phyloP scores from a whole-genome alignment of 2,888 invertebrate species.

The Eupsilia transversa region DNA sequence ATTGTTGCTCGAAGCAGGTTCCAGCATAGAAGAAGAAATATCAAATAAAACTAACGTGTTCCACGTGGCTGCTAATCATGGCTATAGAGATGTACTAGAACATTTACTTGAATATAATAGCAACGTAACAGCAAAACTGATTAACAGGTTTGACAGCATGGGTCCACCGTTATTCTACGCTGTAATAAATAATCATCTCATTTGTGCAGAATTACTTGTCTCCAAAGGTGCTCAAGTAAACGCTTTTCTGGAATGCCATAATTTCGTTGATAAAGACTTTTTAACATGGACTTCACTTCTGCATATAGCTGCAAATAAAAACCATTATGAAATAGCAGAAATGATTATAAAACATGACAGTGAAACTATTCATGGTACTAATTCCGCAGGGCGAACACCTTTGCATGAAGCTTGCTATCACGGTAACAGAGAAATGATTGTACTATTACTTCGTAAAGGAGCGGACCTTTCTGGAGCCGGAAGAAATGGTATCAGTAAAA shows the following conservation, averaged over 20 bases:
- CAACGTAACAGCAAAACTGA: constrained; percentile 62
- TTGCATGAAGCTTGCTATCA: constrained; percentile 80
- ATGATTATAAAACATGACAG: constrained; percentile 76
- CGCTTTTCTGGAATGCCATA: constrained; percentile 48
- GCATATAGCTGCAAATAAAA: constrained; percentile 80
- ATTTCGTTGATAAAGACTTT: constrained; percentile 18
- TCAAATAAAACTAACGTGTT: constrained; percentile 83
- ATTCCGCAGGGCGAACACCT: constrained; percentile 39
- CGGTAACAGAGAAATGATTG: constrained; percentile 88
- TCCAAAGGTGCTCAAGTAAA: constrained; percentile 63
- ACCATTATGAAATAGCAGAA: constrained; percentile 74
- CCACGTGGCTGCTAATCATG: constrained; percentile 78
- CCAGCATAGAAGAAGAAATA: constrained; percentile 81
- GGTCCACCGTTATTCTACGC: constrained; percentile 65
- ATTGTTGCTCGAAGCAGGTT: constrained; percentile 80
- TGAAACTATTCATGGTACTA: constrained; percentile 67
- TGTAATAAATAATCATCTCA: constrained; percentile 58
- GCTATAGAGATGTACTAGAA: constrained; percentile 86
- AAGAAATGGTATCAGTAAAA: constrained; percentile 20
- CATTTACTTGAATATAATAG: constrained; percentile 83
- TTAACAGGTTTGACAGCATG: constrained; percentile 41
- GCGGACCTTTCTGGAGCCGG: constrained; percentile 70
- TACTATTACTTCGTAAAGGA: constrained; percentile 76
- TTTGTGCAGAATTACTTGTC: constrained; percentile 76
- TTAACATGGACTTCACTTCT: constrained; percentile 45